Base-by-base conservation (phyloP, 2,113 vertebrate genomes). In the Panthera tigris region DNA sequence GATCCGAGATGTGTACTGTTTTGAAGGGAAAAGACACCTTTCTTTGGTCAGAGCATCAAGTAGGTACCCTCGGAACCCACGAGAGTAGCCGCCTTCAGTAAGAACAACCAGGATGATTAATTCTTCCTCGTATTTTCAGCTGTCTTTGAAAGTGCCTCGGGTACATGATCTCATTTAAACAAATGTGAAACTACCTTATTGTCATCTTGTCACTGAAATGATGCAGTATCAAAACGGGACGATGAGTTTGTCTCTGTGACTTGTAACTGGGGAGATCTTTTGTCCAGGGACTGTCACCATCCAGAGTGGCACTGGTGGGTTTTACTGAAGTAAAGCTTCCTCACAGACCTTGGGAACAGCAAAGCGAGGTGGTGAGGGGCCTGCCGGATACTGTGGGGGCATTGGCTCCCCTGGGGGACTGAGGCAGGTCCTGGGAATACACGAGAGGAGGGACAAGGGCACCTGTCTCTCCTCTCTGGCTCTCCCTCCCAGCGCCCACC, bases 301-400 rank as follows among this genome's bases (percentile, higher is more conserved):
- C 13, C 21, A 57, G 3, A 23, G 21, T 23, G 25, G 18, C n/a
- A 4, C 21, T 0, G 0, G 50, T 27, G 25, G 33, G 9, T 31
- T 80, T 85, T 50, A 63, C 66, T 57, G 39, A n/a, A 89, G 50
- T 29, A 31, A n/a, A 33, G 0, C 21, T 48, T 81, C 25, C 19
- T 45, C 11, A 1, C 21, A 50, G 19, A 15, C 6, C 36, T 57
- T 48, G 33, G 27, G 41, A 55, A 48, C 57, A 88, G 81, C 7
- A 55, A 15, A 18, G 23, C 25, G 2, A 9, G 39, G 29, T 23
- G 23, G 4, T 12, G 5, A 4, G 68, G 11, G 5, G 16, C 29
- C 36, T 27, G 69, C 48, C 6, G 4, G 4, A 0, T 2, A 0
- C 23, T 33, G 7, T n/a, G 25, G 73, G 16, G 3, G 45, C 45